Conservation (phyloP, 2,888 invertebrate species). For the Hecatera dysodea region DNA sequence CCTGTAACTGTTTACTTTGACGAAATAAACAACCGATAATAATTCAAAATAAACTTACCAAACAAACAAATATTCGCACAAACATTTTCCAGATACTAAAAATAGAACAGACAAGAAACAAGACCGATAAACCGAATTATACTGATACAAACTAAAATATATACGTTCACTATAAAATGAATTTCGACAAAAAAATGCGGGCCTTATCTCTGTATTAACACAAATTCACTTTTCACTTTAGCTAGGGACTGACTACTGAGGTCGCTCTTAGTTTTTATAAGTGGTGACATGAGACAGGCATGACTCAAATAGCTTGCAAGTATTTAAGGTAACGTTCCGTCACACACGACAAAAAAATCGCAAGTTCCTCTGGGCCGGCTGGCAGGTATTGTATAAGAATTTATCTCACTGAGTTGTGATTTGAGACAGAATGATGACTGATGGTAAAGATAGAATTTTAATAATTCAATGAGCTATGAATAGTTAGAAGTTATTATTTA, state of each 20-base stretch:
- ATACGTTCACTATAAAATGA: constrained; percentile 35
- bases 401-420: neutral
- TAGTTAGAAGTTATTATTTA: neutral
- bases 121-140: constrained; percentile 12
- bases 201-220: constrained; percentile 46
- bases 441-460: neutral
- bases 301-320: constrained; percentile 45
- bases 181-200: constrained; percentile 59
- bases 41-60: constrained; percentile 45
- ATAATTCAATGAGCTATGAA: neutral
- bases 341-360: constrained; percentile 13
- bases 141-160: constrained; percentile 46
- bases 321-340: constrained; percentile 37
- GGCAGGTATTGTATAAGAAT: neutral
- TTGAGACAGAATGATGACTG: no score
- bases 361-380: neutral
- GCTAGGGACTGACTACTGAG: constrained; percentile 30
- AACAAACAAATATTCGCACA: constrained; percentile 33
- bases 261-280: constrained; percentile 53
- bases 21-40: neutral
- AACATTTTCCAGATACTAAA: constrained; percentile 42
- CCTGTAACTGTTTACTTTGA: neutral
- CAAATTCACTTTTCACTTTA: constrained; percentile 58
- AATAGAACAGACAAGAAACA: constrained; percentile 8
- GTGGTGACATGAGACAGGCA: constrained; percentile 4